Percentiles rank a stretch among this genome's conserved stretches.
These are phyloP conservation scores for Gymnoscopelus braueri DNA, from an alignment of 2,797 vertebrate species.

Conservation along the genomic window DNA sequence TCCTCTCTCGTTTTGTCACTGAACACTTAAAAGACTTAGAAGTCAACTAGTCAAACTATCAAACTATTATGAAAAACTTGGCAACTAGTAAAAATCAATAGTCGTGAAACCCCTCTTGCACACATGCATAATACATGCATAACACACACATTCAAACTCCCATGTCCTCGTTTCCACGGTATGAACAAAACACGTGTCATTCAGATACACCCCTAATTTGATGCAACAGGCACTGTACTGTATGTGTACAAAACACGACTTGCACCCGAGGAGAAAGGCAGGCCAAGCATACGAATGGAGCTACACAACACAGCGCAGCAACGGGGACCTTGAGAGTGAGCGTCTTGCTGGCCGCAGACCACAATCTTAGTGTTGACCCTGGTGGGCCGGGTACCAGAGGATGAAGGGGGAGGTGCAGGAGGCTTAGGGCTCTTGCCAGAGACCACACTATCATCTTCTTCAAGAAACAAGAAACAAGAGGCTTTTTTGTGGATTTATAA, in stretches of 20 bases:
- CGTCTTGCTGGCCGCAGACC: constrained; percentile 86
- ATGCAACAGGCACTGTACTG: neutral
- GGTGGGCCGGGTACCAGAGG: constrained; percentile 78
- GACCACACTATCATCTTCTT: constrained; percentile 83
- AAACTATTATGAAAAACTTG: no score
- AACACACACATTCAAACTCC: neutral
- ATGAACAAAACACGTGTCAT: constrained; percentile 7
- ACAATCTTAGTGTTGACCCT: constrained; percentile 86
- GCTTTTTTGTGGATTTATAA: no score
- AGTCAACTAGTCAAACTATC: no score
- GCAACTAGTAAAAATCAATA: no score
- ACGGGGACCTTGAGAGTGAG: constrained; percentile 84
- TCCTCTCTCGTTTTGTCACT: no score
- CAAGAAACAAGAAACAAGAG: constrained; percentile 58
- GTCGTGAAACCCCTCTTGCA: neutral
- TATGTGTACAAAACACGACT: neutral
- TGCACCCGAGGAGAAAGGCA: constrained; percentile 2
- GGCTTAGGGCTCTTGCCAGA: constrained; percentile 85
- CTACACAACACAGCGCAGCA: constrained; percentile 37
- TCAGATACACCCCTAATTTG: neutral
- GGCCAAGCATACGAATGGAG: constrained; percentile 34
- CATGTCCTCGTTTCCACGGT: neutral
- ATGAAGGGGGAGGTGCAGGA: constrained; percentile 75
- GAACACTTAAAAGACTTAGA: no score
- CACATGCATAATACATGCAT: neutral